Evolutionary conservation across 2,888 invertebrate species (phyloP).

Genomic region (Tricholauxania praeusta): DNA sequence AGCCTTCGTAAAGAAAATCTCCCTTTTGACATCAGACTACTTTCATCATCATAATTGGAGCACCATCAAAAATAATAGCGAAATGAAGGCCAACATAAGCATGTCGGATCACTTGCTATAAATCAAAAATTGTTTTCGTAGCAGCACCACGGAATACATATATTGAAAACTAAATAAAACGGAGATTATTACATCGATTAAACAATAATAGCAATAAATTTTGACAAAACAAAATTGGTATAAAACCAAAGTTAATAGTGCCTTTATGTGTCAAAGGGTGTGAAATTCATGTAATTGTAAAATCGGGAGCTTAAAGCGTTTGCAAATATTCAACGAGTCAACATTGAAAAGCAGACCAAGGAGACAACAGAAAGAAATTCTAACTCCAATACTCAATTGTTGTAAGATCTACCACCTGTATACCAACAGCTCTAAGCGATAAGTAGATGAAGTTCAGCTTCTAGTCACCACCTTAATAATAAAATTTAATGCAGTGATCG

Average conservation of each 20-base stretch:
- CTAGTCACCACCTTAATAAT: conserved; percentile 10
- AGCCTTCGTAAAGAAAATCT: conserved; percentile 69
- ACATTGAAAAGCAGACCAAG: conserved; percentile 50
- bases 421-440: too few species aligned
- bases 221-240: conserved; percentile 1
- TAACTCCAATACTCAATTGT: conserved; percentile 13
- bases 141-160: conserved; percentile 27
- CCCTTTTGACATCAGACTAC: conserved; percentile 69
- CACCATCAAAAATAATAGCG: conserved; percentile 60
- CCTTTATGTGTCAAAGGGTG: too few species aligned
- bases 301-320: too few species aligned
- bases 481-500: too few species aligned
- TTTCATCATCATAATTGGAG: conserved; percentile 67
- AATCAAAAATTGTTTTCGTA: too few species aligned
- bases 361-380: conserved; percentile 39
- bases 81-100: conserved; percentile 53
- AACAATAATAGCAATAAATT: neutral
- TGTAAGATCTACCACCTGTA: too few species aligned
- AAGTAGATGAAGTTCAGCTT: neutral
- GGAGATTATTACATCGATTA: neutral
- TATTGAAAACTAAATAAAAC: conserved; percentile 1
- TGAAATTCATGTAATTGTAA: too few species aligned
- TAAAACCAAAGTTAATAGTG: neutral
- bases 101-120: too few species aligned
- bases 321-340: conserved; percentile 49